A percentile compares a stretch with the other conserved stretches of the same genome.
Conservation (phyloP, 2,113 vertebrate genomes). For the Sylvia atricapilla region DNA sequence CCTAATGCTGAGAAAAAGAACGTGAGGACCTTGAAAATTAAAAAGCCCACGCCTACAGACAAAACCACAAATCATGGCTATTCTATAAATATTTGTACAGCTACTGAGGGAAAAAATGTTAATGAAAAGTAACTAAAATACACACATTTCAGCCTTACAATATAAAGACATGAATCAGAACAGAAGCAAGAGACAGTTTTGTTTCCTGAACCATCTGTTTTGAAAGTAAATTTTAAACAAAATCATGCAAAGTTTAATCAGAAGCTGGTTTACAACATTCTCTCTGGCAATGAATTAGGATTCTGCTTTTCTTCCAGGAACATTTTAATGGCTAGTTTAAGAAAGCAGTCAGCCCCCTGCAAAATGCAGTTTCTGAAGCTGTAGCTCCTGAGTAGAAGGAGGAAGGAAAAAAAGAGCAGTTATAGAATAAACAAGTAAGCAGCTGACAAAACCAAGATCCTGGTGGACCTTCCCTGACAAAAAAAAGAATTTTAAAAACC, state of each 20-base stretch:
- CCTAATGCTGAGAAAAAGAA: not conserved
- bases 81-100: constrained; percentile 14
- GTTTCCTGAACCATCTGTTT: constrained; percentile 37
- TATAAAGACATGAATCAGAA: constrained; percentile 27
- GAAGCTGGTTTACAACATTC: not conserved
- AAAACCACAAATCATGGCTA: not conserved
- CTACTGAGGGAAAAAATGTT: not conserved
- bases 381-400: not conserved
- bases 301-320: not conserved
- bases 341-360: not conserved
- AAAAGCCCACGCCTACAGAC: not conserved
- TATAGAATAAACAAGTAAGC: not conserved
- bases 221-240: constrained; percentile 30
- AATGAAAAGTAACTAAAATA: not conserved
- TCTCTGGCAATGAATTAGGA: not conserved
- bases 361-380: not conserved
- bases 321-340: not conserved
- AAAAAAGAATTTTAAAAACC: not conserved
- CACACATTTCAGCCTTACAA: constrained; percentile 2
- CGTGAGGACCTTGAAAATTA: not conserved
- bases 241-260: not conserved
- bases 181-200: not conserved
- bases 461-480: not conserved
- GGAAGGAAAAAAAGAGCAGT: not conserved
- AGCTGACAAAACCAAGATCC: not conserved